phyloP scores from a whole-genome alignment of 2,113 vertebrate species.

The Clarias gariepinus region DNA sequence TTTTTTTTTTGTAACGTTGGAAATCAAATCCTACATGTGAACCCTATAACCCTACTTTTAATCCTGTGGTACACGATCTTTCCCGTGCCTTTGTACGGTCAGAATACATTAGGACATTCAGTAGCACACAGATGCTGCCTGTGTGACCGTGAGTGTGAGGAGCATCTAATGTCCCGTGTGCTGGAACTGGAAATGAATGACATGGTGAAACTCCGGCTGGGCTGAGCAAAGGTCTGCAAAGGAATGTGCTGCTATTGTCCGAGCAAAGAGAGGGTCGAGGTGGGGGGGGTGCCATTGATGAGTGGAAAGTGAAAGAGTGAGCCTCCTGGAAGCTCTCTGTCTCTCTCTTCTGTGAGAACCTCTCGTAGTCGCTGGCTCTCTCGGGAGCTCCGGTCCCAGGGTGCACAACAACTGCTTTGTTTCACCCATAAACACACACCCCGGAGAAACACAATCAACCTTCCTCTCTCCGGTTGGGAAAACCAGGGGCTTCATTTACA shows the following conservation, averaged over 20 bases:
- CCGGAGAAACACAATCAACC: conserved; percentile 67
- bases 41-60: not conserved
- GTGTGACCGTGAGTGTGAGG: conserved; percentile 15
- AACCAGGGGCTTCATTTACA: conserved; percentile 64
- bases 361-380: conserved; percentile 60
- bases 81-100: not conserved
- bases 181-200: conserved; percentile 62
- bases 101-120: conserved; percentile 8
- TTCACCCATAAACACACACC: conserved; percentile 73
- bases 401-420: conserved; percentile 80
- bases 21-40: not conserved
- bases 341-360: conserved; percentile 68
- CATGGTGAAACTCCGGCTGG: conserved; percentile 64
- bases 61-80: not conserved
- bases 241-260: conserved; percentile 79
- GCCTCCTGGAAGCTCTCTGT: conserved; percentile 73
- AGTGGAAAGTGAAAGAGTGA: conserved; percentile 76
- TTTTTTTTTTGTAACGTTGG: not conserved
- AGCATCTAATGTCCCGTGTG: conserved; percentile 28
- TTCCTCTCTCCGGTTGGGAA: conserved; percentile 65
- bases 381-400: conserved; percentile 67
- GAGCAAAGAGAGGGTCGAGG: conserved; percentile 73
- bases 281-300: conserved; percentile 79
- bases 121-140: conserved; percentile 14
- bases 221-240: conserved; percentile 68